These are phyloP conservation scores for Limenitis camilla DNA, from an alignment of 2,888 invertebrate species.

Conservation along the genomic window DNA sequence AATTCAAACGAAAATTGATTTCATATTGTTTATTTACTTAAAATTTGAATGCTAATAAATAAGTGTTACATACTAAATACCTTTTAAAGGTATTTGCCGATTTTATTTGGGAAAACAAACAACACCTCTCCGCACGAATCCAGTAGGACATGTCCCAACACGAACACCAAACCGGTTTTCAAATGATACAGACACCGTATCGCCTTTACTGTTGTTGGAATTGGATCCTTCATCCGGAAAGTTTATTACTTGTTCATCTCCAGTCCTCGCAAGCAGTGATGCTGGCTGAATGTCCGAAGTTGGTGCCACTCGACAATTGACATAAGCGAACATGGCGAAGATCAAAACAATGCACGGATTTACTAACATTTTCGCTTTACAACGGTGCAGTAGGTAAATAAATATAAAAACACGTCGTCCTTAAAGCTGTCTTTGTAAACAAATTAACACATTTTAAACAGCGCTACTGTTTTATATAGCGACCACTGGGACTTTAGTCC, in stretches of 20 bases:
- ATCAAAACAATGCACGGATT: not conserved
- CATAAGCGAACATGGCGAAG: not conserved
- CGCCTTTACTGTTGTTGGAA: not conserved
- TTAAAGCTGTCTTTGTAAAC: not conserved
- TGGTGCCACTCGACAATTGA: not conserved
- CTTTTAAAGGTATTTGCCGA: not conserved
- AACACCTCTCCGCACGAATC: conserved; percentile 9
- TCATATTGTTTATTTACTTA: no score
- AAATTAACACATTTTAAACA: not conserved
- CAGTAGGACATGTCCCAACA: conserved; percentile 9
- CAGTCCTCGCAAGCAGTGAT: not conserved
- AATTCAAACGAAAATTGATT: not conserved
- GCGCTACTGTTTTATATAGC: conserved; percentile 2
- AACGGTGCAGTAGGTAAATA: not conserved
- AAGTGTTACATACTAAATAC: not conserved
- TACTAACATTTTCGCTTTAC: not conserved
- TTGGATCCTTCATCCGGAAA: not conserved
- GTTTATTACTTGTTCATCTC: not conserved
- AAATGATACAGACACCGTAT: not conserved
- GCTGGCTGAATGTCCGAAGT: not conserved
- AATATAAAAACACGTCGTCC: not conserved
- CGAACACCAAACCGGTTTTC: conserved; percentile 11
- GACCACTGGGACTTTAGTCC: not conserved
- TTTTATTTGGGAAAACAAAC: not conserved
- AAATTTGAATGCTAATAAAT: no score